Percentiles rank a stretch among this genome's conserved stretches.
Evolutionary conservation across 2,113 vertebrate genomes (phyloP).

Genomic region (Phalacrocorax brasilianus): DNA sequence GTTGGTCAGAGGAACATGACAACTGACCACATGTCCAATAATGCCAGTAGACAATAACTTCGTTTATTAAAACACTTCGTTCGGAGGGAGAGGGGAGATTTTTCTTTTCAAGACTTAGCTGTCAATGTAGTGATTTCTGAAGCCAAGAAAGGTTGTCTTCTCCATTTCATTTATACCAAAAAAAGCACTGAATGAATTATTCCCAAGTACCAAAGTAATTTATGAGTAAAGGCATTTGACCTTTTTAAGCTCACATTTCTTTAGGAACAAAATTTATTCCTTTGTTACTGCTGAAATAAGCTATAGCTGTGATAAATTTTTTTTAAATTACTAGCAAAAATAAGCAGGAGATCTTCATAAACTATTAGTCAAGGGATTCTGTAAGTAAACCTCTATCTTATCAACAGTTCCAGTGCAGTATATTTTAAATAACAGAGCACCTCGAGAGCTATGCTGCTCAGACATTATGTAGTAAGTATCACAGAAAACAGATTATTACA

Average conservation of each 20-base stretch:
- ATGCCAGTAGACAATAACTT: slow-evolving; percentile 77
- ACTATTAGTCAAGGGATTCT: background rate
- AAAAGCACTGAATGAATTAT: background rate
- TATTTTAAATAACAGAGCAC: background rate
- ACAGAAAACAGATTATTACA: background rate
- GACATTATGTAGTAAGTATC: background rate
- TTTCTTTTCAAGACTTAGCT: slow-evolving; percentile 10
- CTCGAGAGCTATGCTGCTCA: background rate
- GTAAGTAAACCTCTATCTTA: background rate
- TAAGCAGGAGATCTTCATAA: background rate
- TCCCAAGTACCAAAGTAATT: slow-evolving; percentile 8
- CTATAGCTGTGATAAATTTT: background rate
- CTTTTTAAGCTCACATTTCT: background rate
- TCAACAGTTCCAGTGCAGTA: background rate
- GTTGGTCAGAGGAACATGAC: slow-evolving; percentile 88
- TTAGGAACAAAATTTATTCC: background rate
- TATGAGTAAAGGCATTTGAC: slow-evolving; percentile 31
- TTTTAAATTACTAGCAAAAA: background rate
- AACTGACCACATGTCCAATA: slow-evolving; percentile 91
- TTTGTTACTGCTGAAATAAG: background rate
- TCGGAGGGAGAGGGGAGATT: background rate
- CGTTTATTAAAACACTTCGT: slow-evolving; percentile 71
- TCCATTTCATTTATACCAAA: slow-evolving; percentile 19
- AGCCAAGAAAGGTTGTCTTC: slow-evolving; percentile 36
- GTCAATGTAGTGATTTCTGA: slow-evolving; percentile 17